phyloP scores from a whole-genome alignment of 2,113 vertebrate species.

The Centropristis striata region DNA sequence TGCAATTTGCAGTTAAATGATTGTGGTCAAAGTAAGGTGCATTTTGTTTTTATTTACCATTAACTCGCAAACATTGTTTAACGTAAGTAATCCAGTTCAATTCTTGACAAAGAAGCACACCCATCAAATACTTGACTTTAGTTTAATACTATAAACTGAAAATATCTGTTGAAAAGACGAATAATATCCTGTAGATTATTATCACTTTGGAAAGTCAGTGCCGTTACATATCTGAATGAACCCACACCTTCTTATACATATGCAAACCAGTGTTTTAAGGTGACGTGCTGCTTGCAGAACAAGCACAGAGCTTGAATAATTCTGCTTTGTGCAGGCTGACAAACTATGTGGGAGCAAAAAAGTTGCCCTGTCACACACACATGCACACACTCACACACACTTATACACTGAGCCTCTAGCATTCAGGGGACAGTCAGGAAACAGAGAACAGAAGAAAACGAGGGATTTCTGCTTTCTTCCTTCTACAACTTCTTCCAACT shows the following conservation, averaged over 20 bases:
- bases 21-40: too few species aligned
- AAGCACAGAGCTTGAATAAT: slow-evolving; percentile 7
- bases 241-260: neutral
- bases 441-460: slow-evolving; percentile 32
- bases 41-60: too few species aligned
- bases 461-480: slow-evolving; percentile 44
- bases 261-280: neutral
- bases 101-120: too few species aligned
- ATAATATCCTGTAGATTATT: too few species aligned
- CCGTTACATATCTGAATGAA: neutral
- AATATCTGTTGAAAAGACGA: neutral
- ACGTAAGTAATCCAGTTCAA: too few species aligned
- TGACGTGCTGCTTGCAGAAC: slow-evolving; percentile 6
- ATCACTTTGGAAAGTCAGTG: neutral
- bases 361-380: neutral
- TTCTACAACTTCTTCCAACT: slow-evolving; percentile 63
- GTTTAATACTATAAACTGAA: neutral
- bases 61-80: too few species aligned
- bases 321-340: neutral
- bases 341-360: neutral
- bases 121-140: too few species aligned
- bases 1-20: too few species aligned
- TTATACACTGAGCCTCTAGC: neutral
- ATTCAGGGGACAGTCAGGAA: slow-evolving; percentile 46
- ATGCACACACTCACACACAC: neutral